These are phyloP conservation scores for Rhaphigaster nebulosa DNA, from an alignment of 2,888 invertebrate species.

Conservation along the genomic window DNA sequence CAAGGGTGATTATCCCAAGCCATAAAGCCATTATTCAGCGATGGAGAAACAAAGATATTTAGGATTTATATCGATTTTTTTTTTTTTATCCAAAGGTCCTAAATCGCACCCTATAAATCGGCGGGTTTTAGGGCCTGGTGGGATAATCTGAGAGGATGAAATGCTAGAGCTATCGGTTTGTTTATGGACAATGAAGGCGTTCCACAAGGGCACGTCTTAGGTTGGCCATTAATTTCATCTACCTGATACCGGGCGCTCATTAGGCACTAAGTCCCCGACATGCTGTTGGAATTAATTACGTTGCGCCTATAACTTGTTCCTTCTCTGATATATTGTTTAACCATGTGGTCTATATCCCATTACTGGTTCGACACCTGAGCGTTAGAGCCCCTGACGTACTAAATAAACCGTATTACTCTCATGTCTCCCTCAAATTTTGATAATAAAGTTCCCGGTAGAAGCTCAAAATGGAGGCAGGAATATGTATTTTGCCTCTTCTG, in stretches of 20 bases:
- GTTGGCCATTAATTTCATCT: constrained; percentile 51
- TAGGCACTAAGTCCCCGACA: constrained; percentile 51
- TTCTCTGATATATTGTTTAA: constrained; percentile 53
- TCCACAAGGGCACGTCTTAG: constrained; percentile 2
- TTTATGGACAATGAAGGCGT: constrained; percentile 42
- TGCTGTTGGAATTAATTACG: constrained; percentile 50
- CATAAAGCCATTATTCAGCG: constrained; percentile 42
- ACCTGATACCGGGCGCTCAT: constrained; percentile 55
- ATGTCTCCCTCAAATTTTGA: neutral
- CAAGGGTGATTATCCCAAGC: constrained; percentile 48
- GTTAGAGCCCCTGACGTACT: constrained; percentile 46
- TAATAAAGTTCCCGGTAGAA: neutral
- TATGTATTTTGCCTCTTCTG: too few relatives aligned
- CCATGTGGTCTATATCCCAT: constrained; percentile 50
- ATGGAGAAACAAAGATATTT: constrained; percentile 46
- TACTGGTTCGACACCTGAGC: constrained; percentile 55
- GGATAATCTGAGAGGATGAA: constrained; percentile 39
- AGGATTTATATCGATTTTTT: constrained; percentile 40
- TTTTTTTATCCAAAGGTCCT: constrained; percentile 33
- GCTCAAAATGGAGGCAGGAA: neutral
- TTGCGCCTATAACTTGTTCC: constrained; percentile 49
- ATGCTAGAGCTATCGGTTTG: neutral
- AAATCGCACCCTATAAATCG: constrained; percentile 24
- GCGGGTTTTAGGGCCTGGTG: neutral
- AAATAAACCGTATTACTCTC: constrained; percentile 19